These are phyloP conservation scores for Dysdera silvatica DNA, from an alignment of 1,140 invertebrate species.

Conservation along the genomic window DNA sequence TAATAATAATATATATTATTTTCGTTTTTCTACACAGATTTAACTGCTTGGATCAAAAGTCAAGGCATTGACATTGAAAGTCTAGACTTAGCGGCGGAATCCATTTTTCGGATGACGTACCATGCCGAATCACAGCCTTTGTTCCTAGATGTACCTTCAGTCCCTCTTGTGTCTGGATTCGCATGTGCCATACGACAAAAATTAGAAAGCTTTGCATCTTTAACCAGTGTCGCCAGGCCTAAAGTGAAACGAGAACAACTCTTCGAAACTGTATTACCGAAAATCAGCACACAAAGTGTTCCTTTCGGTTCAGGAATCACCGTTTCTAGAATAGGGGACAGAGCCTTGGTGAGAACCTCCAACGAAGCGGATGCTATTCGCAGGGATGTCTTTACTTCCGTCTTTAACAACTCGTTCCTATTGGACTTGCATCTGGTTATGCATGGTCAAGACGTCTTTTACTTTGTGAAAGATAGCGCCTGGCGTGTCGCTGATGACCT, in stretches of 20 bases:
- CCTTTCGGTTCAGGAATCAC: conserved; percentile 63
- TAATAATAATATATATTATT: too few species aligned
- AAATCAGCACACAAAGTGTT: conserved; percentile 33
- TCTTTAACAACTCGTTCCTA: conserved; percentile 87
- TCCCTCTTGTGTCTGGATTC: conserved; percentile 31
- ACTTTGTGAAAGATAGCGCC: conserved; percentile 75
- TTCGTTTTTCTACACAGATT: conserved; percentile 19
- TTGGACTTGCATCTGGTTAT: conserved; percentile 85
- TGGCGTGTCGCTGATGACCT: conserved; percentile 62
- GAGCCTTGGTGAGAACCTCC: conserved; percentile 55
- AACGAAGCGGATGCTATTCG: conserved; percentile 58
- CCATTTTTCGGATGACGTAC: conserved; percentile 4
- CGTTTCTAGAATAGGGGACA: conserved; percentile 64
- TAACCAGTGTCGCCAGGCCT: conserved; percentile 29
- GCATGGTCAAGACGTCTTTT: conserved; percentile 82
- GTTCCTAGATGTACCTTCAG: conserved; percentile 30
- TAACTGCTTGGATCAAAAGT: conserved; percentile 32
- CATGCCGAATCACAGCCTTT: conserved; percentile 14
- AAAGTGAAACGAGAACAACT: conserved; percentile 33
- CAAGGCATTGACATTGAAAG: conserved; percentile 33
- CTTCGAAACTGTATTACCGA: conserved; percentile 30
- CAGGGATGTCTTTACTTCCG: conserved; percentile 82
- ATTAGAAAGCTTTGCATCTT: conserved; percentile 28
- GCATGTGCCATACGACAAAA: conserved; percentile 30
- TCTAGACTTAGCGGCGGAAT: conserved; percentile 28